A percentile compares a stretch with the other conserved stretches of the same genome.
Evolutionary conservation across 1,140 invertebrate genomes (phyloP).

Genomic region (Steinernema khuongi): DNA sequence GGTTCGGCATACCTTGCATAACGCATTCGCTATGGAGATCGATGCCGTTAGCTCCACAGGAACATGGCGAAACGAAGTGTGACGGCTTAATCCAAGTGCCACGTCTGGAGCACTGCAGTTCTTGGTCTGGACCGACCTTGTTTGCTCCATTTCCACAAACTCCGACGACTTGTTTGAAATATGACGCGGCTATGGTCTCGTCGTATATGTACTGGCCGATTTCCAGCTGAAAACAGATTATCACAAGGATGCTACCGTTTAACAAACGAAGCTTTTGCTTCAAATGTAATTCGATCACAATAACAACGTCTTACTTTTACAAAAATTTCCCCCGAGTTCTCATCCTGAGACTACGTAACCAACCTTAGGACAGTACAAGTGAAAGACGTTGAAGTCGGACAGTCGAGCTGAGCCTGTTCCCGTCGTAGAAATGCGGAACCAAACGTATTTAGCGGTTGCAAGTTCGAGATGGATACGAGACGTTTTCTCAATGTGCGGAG

Average conservation of each 20-base stretch:
- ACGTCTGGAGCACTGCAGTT: background rate
- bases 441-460: background rate
- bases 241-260: no score
- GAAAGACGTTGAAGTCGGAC: background rate
- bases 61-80: background rate
- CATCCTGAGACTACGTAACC: no score
- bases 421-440: background rate
- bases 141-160: background rate
- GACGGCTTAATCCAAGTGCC: background rate
- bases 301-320: no score
- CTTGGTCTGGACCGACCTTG: background rate
- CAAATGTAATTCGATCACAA: no score
- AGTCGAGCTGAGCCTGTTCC: background rate
- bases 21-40: slow-evolving; percentile 1
- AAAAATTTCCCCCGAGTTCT: no score
- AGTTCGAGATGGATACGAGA: background rate
- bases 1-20: background rate
- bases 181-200: background rate
- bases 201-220: background rate
- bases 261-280: no score
- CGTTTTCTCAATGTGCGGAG: background rate
- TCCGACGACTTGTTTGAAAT: background rate
- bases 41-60: background rate
- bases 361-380: background rate
- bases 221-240: background rate